phyloP scores from a whole-genome alignment of 30 jellyfish, hydroid and myxozoan genomes.

The Nemopilema nomurai region DNA sequence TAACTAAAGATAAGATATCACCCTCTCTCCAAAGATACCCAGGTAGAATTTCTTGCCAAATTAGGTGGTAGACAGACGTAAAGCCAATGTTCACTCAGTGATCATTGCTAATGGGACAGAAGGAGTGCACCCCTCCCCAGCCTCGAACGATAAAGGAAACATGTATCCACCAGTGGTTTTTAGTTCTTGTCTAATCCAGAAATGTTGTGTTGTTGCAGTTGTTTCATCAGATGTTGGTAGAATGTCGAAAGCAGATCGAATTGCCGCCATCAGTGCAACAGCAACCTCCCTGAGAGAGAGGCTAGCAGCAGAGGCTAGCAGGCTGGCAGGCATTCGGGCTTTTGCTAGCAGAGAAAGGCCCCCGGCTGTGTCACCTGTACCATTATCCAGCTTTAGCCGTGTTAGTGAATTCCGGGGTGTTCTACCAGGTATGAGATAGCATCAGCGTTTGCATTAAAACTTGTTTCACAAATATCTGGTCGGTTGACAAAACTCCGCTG shows the following conservation, averaged over 20 bases:
- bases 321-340: slow-evolving; percentile 62
- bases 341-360: slow-evolving; percentile 42
- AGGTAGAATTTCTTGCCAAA: too few species aligned
- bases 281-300: slow-evolving; percentile 84
- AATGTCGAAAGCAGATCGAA: slow-evolving; percentile 81
- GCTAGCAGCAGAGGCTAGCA: slow-evolving; percentile 78
- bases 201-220: neutral
- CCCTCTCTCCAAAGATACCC: too few species aligned
- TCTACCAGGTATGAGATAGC: slow-evolving; percentile 53
- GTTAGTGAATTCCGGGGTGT: slow-evolving; percentile 50
- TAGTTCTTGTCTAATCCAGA: too few species aligned
- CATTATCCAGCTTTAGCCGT: neutral
- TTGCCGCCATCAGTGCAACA: slow-evolving; percentile 89
- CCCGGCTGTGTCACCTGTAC: slow-evolving; percentile 51
- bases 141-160: too few species aligned
- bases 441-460: neutral
- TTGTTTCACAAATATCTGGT: neutral
- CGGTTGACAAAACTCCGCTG: too few species aligned
- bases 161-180: too few species aligned
- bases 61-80: too few species aligned
- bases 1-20: too few species aligned
- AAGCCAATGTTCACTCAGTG: too few species aligned
- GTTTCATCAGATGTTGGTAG: neutral
- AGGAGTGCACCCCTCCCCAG: too few species aligned
- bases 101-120: too few species aligned